Conservation (phyloP, 2,888 invertebrate species). For the Ecliptopera silaceata region DNA sequence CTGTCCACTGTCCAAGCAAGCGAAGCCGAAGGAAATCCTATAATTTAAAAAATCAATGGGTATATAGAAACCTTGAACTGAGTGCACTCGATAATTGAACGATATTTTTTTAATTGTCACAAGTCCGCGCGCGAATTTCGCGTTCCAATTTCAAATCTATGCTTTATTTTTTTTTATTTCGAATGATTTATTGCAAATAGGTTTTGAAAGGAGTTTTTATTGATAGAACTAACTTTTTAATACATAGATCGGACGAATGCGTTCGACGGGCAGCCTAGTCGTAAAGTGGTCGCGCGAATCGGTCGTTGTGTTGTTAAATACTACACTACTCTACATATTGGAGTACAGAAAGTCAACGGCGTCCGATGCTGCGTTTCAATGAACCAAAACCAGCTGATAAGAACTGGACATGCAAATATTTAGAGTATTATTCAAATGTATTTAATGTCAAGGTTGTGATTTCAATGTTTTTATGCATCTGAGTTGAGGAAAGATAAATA, state of each 20-base stretch:
- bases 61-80: constrained; percentile 64
- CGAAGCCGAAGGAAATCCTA: constrained; percentile 73
- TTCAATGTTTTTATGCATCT: too few species aligned
- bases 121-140: constrained; percentile 40
- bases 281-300: constrained; percentile 75
- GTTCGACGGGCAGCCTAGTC: constrained; percentile 65
- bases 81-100: constrained; percentile 63
- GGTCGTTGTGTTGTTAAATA: constrained; percentile 75
- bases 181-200: too few species aligned
- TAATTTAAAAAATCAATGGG: constrained; percentile 70
- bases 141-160: constrained; percentile 39
- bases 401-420: constrained; percentile 12
- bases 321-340: constrained; percentile 76
- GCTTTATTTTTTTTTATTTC: constrained; percentile 18
- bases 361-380: constrained; percentile 25
- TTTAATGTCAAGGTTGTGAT: constrained; percentile 28
- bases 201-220: constrained; percentile 8
- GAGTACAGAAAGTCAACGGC: constrained; percentile 56
- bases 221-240: constrained; percentile 49
- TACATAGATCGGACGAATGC: constrained; percentile 56
- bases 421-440: constrained; percentile 5
- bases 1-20: constrained; percentile 54
- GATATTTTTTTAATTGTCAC: constrained; percentile 37
- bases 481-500: too few species aligned
- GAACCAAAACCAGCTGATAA: constrained; percentile 17